A percentile compares a stretch with the other conserved stretches of the same genome.
phyloP scores from a whole-genome alignment of 2,888 invertebrate genomes.

The Nycteola revayana region DNA sequence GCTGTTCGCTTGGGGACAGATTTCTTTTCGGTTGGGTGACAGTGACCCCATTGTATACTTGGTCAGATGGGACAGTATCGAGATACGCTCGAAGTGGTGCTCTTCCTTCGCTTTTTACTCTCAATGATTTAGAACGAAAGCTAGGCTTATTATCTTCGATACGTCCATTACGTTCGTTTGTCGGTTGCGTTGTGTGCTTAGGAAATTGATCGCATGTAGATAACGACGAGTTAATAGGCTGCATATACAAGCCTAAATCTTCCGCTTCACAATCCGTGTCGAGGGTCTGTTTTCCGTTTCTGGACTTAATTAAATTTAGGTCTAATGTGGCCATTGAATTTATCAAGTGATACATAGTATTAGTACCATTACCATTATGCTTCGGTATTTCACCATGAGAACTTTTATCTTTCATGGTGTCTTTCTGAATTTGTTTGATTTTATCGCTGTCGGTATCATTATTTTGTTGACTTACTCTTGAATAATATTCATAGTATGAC shows the following conservation, averaged over 20 bases:
- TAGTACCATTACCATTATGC: slow-evolving; percentile 48
- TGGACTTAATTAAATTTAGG: slow-evolving; percentile 63
- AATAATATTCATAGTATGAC: slow-evolving; percentile 78
- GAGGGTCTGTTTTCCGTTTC: slow-evolving; percentile 57
- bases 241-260: slow-evolving; percentile 75
- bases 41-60: slow-evolving; percentile 66
- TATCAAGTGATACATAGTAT: slow-evolving; percentile 72
- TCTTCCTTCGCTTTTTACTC: slow-evolving; percentile 78
- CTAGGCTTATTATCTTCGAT: slow-evolving; percentile 67
- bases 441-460: slow-evolving; percentile 77
- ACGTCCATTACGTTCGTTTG: slow-evolving; percentile 67
- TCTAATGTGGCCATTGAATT: slow-evolving; percentile 76
- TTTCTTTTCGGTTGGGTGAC: slow-evolving; percentile 79
- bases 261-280: slow-evolving; percentile 66
- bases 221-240: slow-evolving; percentile 68
- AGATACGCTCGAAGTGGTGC: slow-evolving; percentile 69
- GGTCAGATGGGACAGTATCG: slow-evolving; percentile 54
- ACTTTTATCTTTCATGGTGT: slow-evolving; percentile 54
- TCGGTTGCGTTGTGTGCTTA: slow-evolving; percentile 63
- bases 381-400: slow-evolving; percentile 32
- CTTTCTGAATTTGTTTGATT: slow-evolving; percentile 65
- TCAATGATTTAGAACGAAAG: slow-evolving; percentile 78
- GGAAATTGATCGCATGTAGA: slow-evolving; percentile 74
- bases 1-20: slow-evolving; percentile 76
- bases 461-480: slow-evolving; percentile 75